These are phyloP conservation scores for Coremacera marginata DNA, from an alignment of 2,888 invertebrate species.

Conservation along the genomic window DNA sequence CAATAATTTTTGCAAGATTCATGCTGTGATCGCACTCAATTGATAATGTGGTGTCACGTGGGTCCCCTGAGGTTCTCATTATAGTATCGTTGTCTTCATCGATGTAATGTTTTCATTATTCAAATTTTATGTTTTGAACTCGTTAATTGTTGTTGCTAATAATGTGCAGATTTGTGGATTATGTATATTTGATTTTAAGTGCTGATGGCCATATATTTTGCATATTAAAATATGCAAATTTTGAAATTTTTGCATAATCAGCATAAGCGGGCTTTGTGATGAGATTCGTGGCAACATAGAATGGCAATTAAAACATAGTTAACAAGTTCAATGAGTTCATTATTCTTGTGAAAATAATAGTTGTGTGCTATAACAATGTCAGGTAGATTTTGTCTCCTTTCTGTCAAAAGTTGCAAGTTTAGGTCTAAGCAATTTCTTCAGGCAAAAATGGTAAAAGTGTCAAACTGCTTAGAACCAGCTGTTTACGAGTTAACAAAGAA, in stretches of 20 bases:
- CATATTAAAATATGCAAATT: constrained; percentile 43
- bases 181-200: constrained; percentile 42
- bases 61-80: constrained; percentile 19
- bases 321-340: neutral
- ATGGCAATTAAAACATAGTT: constrained; percentile 22
- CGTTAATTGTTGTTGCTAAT: neutral
- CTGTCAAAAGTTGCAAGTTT: too few relatives aligned
- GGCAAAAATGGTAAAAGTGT: too few relatives aligned
- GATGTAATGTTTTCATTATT: constrained; percentile 26
- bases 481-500: too few relatives aligned
- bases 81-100: neutral
- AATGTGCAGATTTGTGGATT: constrained; percentile 32
- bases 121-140: constrained; percentile 6
- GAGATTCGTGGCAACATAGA: constrained; percentile 10
- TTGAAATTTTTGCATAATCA: neutral
- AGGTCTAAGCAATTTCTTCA: too few relatives aligned
- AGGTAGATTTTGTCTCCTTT: neutral
- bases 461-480: too few relatives aligned
- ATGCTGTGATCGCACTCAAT: constrained; percentile 38
- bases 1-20: constrained; percentile 23
- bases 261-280: constrained; percentile 7
- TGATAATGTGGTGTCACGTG: constrained; percentile 45
- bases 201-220: constrained; percentile 33
- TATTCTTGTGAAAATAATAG: neutral
- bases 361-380: neutral